A percentile compares a stretch with the other conserved stretches of the same genome.
These are phyloP conservation scores for Hemicrepidius hirtus DNA, from an alignment of 2,888 invertebrate genomes.

Conservation along the genomic window DNA sequence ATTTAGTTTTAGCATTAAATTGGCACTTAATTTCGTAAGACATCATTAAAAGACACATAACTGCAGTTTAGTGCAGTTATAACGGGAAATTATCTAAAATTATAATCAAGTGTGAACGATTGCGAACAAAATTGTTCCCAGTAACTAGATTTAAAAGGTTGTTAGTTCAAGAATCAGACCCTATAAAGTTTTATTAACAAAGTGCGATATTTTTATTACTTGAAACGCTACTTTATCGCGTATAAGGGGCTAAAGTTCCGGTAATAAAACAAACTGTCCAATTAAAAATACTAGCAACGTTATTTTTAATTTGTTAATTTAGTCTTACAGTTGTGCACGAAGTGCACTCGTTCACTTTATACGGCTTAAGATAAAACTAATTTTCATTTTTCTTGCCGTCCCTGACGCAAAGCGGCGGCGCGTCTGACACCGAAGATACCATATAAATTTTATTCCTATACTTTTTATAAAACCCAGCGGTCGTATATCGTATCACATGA, in stretches of 20 bases:
- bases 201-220: constrained; percentile 30
- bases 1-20: too few relatives aligned
- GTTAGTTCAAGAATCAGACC: background rate
- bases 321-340: constrained; percentile 28
- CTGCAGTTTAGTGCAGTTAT: too few relatives aligned
- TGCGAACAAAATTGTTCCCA: background rate
- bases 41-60: too few relatives aligned
- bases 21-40: too few relatives aligned
- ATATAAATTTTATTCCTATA: constrained; percentile 62
- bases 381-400: constrained; percentile 46
- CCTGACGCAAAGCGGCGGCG: constrained; percentile 40
- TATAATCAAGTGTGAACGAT: background rate
- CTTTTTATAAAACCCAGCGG: constrained; percentile 61
- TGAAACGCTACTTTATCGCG: constrained; percentile 23
- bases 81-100: too few relatives aligned
- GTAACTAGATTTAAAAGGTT: background rate
- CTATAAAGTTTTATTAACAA: constrained; percentile 22
- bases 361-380: constrained; percentile 35
- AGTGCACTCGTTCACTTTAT: constrained; percentile 8
- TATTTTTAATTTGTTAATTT: constrained; percentile 36
- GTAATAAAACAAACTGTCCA: constrained; percentile 36
- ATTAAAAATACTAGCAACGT: constrained; percentile 33
- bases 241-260: constrained; percentile 20
- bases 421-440: constrained; percentile 56
- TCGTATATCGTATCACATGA: constrained; percentile 67